phyloP scores from a whole-genome alignment of 2,888 invertebrate genomes.

The Euphydryas editha region DNA sequence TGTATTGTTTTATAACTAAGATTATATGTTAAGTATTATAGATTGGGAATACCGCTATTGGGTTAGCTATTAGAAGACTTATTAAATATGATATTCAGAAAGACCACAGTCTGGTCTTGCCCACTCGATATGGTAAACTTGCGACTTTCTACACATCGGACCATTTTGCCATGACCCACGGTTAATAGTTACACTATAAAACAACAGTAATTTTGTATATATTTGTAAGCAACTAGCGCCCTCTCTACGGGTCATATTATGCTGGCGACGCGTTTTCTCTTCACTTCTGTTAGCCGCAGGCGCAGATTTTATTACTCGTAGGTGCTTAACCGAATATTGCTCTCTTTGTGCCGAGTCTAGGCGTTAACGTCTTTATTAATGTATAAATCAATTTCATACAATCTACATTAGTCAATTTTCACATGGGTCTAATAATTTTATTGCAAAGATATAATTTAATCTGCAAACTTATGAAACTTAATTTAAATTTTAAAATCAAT shows the following conservation, averaged over 20 bases:
- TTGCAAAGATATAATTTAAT: slow-evolving; percentile 40
- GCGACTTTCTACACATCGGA: slow-evolving; percentile 65
- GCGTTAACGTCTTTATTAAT: slow-evolving; percentile 58
- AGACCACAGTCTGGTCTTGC: slow-evolving; percentile 43
- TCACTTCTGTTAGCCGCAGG: slow-evolving; percentile 69
- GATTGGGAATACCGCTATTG: slow-evolving; percentile 24
- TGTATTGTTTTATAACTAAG: too few species aligned
- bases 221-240: slow-evolving; percentile 43
- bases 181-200: slow-evolving; percentile 41
- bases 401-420: slow-evolving; percentile 41
- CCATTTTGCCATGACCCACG: slow-evolving; percentile 55
- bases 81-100: slow-evolving; percentile 46
- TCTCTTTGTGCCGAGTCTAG: slow-evolving; percentile 52
- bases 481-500: background rate
- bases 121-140: slow-evolving; percentile 65
- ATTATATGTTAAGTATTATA: too few species aligned
- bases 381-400: slow-evolving; percentile 42
- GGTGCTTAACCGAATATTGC: slow-evolving; percentile 60
- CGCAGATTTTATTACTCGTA: slow-evolving; percentile 60
- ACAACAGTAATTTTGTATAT: slow-evolving; percentile 23
- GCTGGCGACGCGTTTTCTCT: slow-evolving; percentile 62
- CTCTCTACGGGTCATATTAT: slow-evolving; percentile 48
- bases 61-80: slow-evolving; percentile 28
- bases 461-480: background rate
- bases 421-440: slow-evolving; percentile 1